phyloP scores from a whole-genome alignment of 2,113 vertebrate species.

The Chascanopsetta lugubris region DNA sequence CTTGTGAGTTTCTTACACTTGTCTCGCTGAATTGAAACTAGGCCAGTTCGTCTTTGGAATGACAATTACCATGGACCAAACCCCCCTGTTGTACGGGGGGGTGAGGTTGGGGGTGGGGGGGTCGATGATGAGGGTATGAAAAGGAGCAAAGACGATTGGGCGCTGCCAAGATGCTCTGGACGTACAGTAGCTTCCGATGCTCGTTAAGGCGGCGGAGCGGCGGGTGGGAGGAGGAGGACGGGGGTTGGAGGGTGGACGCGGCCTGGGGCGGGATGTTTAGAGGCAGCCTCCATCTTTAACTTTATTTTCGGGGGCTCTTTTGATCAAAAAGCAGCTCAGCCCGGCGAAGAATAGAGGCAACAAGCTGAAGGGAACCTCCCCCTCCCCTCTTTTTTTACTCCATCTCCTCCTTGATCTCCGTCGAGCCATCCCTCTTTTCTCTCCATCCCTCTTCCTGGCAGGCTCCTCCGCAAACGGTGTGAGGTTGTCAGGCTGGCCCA shows the following conservation, averaged over 20 bases:
- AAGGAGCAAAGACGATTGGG: constrained; percentile 56
- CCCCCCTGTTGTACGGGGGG: constrained; percentile 78
- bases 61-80: constrained; percentile 87
- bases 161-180: constrained; percentile 69
- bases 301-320: constrained; percentile 56
- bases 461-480: constrained; percentile 57
- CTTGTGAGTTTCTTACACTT: constrained; percentile 64
- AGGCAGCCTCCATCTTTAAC: constrained; percentile 67
- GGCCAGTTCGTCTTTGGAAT: constrained; percentile 91
- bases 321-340: constrained; percentile 49
- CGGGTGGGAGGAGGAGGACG: background rate
- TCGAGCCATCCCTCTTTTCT: constrained; percentile 12
- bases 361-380: constrained; percentile 66
- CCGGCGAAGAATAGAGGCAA: constrained; percentile 56
- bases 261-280: constrained; percentile 63
- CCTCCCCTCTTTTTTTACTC: constrained; percentile 15
- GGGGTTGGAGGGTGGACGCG: constrained; percentile 46
- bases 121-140: constrained; percentile 58
- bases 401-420: background rate
- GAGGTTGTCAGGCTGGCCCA: constrained; percentile 80
- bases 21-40: constrained; percentile 85
- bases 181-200: constrained; percentile 79
- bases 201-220: constrained; percentile 69
- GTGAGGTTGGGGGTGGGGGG: constrained; percentile 53
- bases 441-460: constrained; percentile 52